phyloP scores from a whole-genome alignment of 2,797 vertebrate genomes.

The Momotus momota region DNA sequence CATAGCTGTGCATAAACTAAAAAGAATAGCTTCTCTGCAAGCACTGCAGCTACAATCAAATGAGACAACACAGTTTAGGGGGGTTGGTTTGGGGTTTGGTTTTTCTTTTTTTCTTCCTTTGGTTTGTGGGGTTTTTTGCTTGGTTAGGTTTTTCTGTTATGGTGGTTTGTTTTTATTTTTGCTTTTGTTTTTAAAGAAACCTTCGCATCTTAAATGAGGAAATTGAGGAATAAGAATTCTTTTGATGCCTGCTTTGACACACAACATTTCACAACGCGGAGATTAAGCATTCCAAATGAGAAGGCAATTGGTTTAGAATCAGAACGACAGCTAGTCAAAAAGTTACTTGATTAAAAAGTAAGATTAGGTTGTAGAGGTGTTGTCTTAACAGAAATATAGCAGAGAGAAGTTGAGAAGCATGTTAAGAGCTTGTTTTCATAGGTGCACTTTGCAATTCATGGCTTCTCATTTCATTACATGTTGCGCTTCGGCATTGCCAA shows the following conservation, averaged over 20 bases:
- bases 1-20: neutral
- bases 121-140: neutral
- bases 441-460: constrained; percentile 61
- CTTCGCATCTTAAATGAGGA: neutral
- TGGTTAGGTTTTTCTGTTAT: no score
- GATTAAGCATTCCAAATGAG: neutral
- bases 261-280: neutral
- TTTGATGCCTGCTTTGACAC: neutral
- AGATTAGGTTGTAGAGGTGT: neutral
- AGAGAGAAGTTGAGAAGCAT: neutral
- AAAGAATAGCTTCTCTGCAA: neutral
- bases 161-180: neutral
- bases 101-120: neutral
- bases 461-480: constrained; percentile 45
- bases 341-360: neutral
- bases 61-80: no score
- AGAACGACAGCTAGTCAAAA: neutral
- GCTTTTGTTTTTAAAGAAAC: neutral
- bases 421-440: constrained; percentile 49
- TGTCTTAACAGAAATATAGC: neutral
- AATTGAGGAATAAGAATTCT: neutral
- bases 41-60: neutral
- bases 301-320: neutral
- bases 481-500: constrained; percentile 46
- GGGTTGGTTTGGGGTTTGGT: neutral